Evolutionary conservation across 2,113 vertebrate species (phyloP).

Genomic region (Spea multiplicata): DNA sequence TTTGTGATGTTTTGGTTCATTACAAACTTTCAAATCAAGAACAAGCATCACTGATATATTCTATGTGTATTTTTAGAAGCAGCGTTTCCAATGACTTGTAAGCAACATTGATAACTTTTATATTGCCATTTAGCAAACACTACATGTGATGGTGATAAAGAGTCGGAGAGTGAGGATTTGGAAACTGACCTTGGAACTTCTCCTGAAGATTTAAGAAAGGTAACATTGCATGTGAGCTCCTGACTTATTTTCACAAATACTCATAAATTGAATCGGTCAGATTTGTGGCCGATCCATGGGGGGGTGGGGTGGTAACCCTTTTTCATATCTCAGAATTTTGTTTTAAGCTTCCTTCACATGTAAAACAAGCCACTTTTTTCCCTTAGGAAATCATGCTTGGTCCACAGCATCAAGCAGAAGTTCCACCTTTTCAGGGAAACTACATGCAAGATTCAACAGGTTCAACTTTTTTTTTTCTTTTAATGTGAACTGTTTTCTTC

Average conservation of each 20-base stretch:
- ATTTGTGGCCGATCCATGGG: too few relatives aligned
- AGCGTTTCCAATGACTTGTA: too few relatives aligned
- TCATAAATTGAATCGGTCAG: too few relatives aligned
- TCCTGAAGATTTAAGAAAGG: conserved; percentile 92
- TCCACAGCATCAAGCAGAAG: conserved; percentile 92
- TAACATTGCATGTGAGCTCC: conserved; percentile 51
- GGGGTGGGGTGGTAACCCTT: too few relatives aligned
- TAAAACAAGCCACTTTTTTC: conserved; percentile 5
- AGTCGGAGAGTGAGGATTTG: conserved; percentile 82
- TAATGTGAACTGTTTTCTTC: not conserved
- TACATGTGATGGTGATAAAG: conserved; percentile 90
- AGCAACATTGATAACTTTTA: not conserved
- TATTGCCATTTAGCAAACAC: conserved; percentile 77
- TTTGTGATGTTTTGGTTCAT: too few relatives aligned
- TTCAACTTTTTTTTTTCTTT: not conserved
- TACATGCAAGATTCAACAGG: conserved; percentile 75
- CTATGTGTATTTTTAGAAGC: too few relatives aligned
- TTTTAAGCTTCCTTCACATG: too few relatives aligned
- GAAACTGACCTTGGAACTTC: conserved; percentile 83
- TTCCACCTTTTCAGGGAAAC: conserved; percentile 80
- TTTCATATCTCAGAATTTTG: too few relatives aligned
- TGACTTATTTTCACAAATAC: too few relatives aligned
- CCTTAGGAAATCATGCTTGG: conserved; percentile 97
- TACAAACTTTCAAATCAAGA: too few relatives aligned
- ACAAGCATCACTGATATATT: too few relatives aligned